Base-by-base conservation (phyloP, 2,888 invertebrate species). In the Tachystola acroxantha region DNA sequence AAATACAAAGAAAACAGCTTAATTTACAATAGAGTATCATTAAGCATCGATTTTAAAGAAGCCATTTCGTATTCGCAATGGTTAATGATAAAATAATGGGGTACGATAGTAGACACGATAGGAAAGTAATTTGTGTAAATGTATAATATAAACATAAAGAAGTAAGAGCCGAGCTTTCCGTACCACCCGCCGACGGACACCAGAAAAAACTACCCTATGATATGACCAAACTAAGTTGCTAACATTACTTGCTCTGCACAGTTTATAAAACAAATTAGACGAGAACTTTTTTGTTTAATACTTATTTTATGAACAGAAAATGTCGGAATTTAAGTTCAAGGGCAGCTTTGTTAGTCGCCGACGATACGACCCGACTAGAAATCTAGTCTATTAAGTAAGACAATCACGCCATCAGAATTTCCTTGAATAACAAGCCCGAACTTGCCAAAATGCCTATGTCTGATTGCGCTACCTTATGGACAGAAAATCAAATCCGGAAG, bases 61-160 rank as follows among this genome's bases (percentile, higher is more conserved):
- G 60, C 55, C 42, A 52, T 64, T 67, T 61, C 59, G 60, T 65
- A 76, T 81, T 80, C 63, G 75, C 77, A 69, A 72, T 63, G 60
- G 60, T 72, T 81, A 85, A 86, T 84, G 85, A 76, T 78, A 79
- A 80, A 77, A 85, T 86, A 86, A 86, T 86, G 69, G 78, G 71
- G 72, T 61, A 62, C 68, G 81, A 81, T 82, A 70, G 73, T 66
- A 62, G 69, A 69, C 81, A 84, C 81, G 85, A 84, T 82, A 84
- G 84, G 67, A 84, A 81, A 75, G 78, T 82, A 82, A 84, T 85
- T 82, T 81, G 74, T 80, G 61, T 79, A 75, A 81, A 84, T 77
- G 73, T 79, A 76, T 70, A 72, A 74, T 73, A 69, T 69, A 64
- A 53, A 54, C 48, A 46, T 46, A 45, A 46, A 53, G 48, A 37